A percentile compares a stretch with the other conserved stretches of the same genome.
phyloP scores from a whole-genome alignment of 2,888 invertebrate species.

The Nycteola revayana region DNA sequence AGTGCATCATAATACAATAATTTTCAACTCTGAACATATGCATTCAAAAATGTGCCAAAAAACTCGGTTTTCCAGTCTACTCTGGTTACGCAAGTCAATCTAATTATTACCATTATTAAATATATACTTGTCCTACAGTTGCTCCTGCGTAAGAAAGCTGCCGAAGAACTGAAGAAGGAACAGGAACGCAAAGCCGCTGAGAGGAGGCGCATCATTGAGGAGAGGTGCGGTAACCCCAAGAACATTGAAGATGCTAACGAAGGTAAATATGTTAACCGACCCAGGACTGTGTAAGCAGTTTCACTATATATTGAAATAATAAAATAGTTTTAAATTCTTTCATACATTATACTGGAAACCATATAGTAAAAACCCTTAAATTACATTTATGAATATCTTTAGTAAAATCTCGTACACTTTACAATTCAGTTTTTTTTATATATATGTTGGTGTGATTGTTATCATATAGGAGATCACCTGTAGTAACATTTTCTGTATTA shows the following conservation, averaged over 20 bases:
- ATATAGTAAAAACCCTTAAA: too few species aligned
- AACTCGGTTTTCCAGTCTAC: too few species aligned
- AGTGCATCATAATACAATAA: too few species aligned
- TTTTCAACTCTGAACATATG: too few species aligned
- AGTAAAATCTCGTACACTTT: slow-evolving; percentile 42
- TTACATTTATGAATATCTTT: too few species aligned
- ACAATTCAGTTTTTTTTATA: slow-evolving; percentile 40
- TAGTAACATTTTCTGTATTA: slow-evolving; percentile 36
- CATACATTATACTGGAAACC: too few species aligned
- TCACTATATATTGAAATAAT: too few species aligned
- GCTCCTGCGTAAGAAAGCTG: slow-evolving; percentile 99
- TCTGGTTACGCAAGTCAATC: too few species aligned
- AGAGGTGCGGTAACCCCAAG: slow-evolving; percentile 96
- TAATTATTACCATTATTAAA: too few species aligned
- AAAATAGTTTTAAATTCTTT: too few species aligned
- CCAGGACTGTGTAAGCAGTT: too few species aligned
- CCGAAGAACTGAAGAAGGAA: slow-evolving; percentile 99
- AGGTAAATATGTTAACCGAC: slow-evolving; percentile 84
- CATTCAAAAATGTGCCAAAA: too few species aligned
- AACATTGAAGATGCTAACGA: slow-evolving; percentile 95
- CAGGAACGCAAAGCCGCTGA: slow-evolving; percentile 99
- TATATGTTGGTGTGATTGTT: slow-evolving; percentile 29
- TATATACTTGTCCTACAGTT: slow-evolving; percentile 81
- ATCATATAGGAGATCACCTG: slow-evolving; percentile 32
- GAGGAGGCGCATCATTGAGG: slow-evolving; percentile 97